Evolutionary conservation across 2,888 invertebrate species (phyloP), one percentile per base, ranked within the genome.

Genomic region (Tridacna crocea): DNA sequence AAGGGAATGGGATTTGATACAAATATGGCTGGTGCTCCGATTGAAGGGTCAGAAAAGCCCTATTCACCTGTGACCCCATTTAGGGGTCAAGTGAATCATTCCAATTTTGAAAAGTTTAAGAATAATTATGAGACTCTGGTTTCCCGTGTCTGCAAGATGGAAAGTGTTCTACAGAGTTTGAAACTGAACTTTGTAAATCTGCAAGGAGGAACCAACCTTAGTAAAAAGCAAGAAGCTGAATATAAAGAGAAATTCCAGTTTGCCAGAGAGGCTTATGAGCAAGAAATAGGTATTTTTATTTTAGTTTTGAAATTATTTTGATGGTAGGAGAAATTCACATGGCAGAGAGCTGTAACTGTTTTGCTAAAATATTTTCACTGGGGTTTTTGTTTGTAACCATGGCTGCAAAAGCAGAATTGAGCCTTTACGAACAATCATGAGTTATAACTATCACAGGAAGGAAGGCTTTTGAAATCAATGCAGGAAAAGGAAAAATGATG

Each of bases 111-210:
- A 48, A 83, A 87, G 55, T 81, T 90, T 51, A 85, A 88, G 70
- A 84, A 82, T 73, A 89, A 88, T 70, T 91, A 91, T 78, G 91
- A 91, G 80, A 77, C 73, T 0, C 76, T 92, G 6, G 89, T 91
- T 13, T 90, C 90, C 17, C 83, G 93, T 60, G 90, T 93, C 60
- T 93, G 93, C 85, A 90, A 90, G 82, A 88, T 88, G 63, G 93
- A 93, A 86, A 93, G 93, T 85, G 87, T 89, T 61, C 86, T 93
- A 36, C 92, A 92, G 79, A 92, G 89, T 47, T 79, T 93, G 70
- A 93, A 92, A 77, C 80, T 92, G 63, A 91, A 88, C 65, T 82
- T 93, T 47, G 82, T 90, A 17, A 90, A 89, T 75, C 75, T 91
- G n/a, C 91, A 92, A 61, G 90, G 91, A 12, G 89, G 90, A 73